Conservation (phyloP, 2,113 vertebrate genomes). For the Silurus glanis region DNA sequence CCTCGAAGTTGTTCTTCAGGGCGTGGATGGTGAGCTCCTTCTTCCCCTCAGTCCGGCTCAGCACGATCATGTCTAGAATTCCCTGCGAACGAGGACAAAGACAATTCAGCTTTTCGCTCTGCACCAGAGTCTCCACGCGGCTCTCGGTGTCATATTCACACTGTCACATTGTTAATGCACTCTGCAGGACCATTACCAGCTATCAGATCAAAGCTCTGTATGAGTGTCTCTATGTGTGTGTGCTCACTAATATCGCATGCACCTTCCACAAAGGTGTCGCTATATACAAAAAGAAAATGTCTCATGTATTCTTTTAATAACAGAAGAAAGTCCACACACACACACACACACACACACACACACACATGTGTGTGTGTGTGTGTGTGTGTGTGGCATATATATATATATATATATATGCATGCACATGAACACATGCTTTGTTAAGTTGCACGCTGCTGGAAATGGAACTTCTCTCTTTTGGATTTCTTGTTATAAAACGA, state of each 20-base stretch:
- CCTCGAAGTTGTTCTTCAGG: conserved; percentile 96
- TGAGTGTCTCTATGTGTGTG: not conserved
- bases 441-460: not conserved
- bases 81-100: conserved; percentile 77
- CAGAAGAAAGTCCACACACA: not conserved
- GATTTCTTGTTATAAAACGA: not conserved
- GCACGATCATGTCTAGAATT: conserved; percentile 92
- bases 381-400: too few species aligned
- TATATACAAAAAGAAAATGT: not conserved
- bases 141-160: conserved; percentile 50
- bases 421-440: not conserved
- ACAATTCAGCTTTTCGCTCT: conserved; percentile 35
- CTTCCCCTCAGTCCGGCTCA: conserved; percentile 75
- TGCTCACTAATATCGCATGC: not conserved
- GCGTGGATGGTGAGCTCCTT: conserved; percentile 82
- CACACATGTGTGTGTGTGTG: too few species aligned
- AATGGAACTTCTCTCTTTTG: not conserved
- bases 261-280: not conserved
- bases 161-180: conserved; percentile 57
- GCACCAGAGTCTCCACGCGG: conserved; percentile 46
- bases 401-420: too few species aligned
- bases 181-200: conserved; percentile 11
- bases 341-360: not conserved
- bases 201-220: conserved; percentile 5
- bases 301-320: not conserved